Conservation (phyloP, 2,113 vertebrate species). For the Origma solitaria region DNA sequence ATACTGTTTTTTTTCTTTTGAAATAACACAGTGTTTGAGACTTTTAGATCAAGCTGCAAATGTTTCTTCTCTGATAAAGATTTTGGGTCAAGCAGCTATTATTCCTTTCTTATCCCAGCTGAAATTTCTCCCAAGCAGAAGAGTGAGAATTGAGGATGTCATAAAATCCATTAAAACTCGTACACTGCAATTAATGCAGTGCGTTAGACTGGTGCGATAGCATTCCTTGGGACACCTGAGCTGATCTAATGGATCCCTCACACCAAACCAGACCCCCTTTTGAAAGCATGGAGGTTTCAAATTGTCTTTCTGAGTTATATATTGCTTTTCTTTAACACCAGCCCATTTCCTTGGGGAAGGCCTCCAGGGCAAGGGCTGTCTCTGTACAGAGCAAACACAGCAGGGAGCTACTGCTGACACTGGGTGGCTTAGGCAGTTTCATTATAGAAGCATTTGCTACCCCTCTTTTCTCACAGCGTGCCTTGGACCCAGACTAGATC, state of each 20-base stretch:
- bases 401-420: neutral
- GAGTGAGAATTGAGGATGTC: neutral
- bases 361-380: neutral
- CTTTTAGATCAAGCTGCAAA: slow-evolving; percentile 9
- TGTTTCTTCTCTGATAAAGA: slow-evolving; percentile 20
- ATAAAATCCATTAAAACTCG: neutral
- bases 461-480: neutral
- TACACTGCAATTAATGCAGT: neutral
- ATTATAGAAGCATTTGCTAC: neutral
- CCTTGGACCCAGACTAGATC: neutral
- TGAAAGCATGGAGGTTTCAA: neutral
- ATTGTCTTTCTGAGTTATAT: neutral
- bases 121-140: neutral
- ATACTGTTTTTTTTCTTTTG: neutral
- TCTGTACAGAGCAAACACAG: neutral
- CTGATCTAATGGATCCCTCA: neutral
- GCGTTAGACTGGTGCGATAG: neutral
- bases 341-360: neutral
- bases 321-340: neutral
- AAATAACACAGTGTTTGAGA: neutral
- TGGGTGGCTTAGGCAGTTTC: neutral
- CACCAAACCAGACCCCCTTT: neutral
- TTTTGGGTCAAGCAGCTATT: neutral
- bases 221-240: neutral
- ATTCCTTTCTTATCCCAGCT: neutral